Conservation (phyloP, 2,113 vertebrate genomes). For the Actenoides lindsayi region DNA sequence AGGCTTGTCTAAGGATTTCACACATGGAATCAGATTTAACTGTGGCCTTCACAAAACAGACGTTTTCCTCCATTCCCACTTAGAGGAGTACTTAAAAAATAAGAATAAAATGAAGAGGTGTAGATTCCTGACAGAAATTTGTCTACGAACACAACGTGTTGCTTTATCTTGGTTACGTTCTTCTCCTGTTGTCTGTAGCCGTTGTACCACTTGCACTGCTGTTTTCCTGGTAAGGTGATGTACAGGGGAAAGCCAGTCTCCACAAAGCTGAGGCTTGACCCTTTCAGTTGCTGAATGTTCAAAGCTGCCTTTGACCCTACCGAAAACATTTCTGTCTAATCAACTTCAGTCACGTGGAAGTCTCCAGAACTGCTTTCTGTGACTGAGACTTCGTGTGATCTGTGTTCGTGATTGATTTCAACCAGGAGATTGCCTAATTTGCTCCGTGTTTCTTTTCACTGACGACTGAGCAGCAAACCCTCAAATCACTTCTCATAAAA, state of each 20-base stretch:
- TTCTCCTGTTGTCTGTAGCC: background rate
- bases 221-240: background rate
- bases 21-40: background rate
- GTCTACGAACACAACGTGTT: background rate
- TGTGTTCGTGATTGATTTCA: background rate
- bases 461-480: background rate
- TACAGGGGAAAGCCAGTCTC: background rate
- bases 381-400: background rate
- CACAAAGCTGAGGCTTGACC: background rate
- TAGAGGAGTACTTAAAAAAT: background rate
- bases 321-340: background rate
- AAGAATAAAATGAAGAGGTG: background rate
- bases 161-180: background rate
- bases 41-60: background rate
- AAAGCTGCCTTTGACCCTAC: background rate
- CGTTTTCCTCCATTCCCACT: background rate
- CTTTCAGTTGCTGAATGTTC: background rate
- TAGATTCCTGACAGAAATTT: background rate
- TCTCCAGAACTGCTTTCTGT: background rate
- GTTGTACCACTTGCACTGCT: background rate
- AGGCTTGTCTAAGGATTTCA: background rate
- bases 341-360: background rate
- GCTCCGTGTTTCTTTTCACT: background rate
- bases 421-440: background rate
- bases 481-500: background rate